Evolutionary conservation across 2,888 invertebrate species (phyloP).

Genomic region (Emmelina monodactyla): DNA sequence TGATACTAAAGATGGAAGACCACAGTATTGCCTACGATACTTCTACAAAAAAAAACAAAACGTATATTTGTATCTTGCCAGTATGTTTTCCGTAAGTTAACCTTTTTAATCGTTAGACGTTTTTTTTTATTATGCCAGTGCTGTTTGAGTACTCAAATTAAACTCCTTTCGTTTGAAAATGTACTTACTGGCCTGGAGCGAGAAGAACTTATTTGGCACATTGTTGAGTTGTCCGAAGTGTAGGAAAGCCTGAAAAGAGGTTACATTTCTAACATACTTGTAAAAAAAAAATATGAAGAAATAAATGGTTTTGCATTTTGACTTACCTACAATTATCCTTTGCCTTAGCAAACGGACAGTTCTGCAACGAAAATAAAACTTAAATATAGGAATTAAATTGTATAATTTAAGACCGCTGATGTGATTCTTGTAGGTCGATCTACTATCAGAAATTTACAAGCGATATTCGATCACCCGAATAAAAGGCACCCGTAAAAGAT

Average conservation of each 20-base stretch:
- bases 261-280: background rate
- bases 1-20: constrained; percentile 33
- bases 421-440: too few relatives aligned
- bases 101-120: too few relatives aligned
- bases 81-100: too few relatives aligned
- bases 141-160: background rate
- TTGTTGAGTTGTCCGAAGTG: constrained; percentile 18
- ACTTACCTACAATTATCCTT: constrained; percentile 44
- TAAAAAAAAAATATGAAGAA: too few relatives aligned
- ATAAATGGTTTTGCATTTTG: background rate
- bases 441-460: too few relatives aligned
- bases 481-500: too few relatives aligned
- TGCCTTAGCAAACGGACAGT: constrained; percentile 36
- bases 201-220: constrained; percentile 47
- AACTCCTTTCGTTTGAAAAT: background rate
- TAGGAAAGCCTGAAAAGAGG: constrained; percentile 24
- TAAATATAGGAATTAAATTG: too few relatives aligned
- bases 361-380: constrained; percentile 41
- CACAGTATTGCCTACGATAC: constrained; percentile 39
- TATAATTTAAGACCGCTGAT: too few relatives aligned
- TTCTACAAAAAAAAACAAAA: constrained; percentile 32
- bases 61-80: too few relatives aligned
- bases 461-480: too few relatives aligned
- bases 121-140: too few relatives aligned
- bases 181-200: constrained; percentile 36